These are phyloP conservation scores for Saxidomus purpurata DNA, from an alignment of 1,140 invertebrate species.

Conservation along the genomic window DNA sequence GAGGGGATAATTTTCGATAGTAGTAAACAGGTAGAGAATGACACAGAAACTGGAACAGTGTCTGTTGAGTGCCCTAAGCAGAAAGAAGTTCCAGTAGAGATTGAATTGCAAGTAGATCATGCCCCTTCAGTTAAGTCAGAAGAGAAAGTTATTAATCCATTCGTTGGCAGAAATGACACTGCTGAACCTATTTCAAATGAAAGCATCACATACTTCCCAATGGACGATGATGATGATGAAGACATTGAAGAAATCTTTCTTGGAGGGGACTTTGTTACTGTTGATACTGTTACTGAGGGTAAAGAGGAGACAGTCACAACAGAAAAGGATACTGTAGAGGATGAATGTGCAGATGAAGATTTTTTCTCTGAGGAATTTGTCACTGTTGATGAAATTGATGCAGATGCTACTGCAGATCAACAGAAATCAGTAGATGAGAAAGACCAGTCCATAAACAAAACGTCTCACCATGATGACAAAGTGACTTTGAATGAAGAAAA, in stretches of 20 bases:
- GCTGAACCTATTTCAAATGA: too few species aligned
- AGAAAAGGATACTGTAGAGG: neutral
- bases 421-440: neutral
- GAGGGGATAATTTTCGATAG: too few species aligned
- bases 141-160: too few species aligned
- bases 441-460: neutral
- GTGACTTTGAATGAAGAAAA: too few species aligned
- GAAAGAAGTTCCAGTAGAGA: too few species aligned
- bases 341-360: neutral
- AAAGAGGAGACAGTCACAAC: neutral
- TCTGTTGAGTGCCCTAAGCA: too few species aligned
- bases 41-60: too few species aligned
- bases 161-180: too few species aligned
- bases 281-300: neutral
- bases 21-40: too few species aligned
- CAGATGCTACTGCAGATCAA: neutral
- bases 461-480: too few species aligned
- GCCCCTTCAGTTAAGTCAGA: too few species aligned
- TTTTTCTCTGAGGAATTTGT: neutral
- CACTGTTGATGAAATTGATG: slow-evolving; percentile 3
- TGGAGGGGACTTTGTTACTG: slow-evolving; percentile 3
- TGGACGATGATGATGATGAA: slow-evolving; percentile 17
- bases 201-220: neutral
- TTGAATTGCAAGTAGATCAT: too few species aligned
- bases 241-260: slow-evolving; percentile 29